Evolutionary conservation across 2,888 invertebrate genomes (phyloP).

Genomic region (Meteorus colon): DNA sequence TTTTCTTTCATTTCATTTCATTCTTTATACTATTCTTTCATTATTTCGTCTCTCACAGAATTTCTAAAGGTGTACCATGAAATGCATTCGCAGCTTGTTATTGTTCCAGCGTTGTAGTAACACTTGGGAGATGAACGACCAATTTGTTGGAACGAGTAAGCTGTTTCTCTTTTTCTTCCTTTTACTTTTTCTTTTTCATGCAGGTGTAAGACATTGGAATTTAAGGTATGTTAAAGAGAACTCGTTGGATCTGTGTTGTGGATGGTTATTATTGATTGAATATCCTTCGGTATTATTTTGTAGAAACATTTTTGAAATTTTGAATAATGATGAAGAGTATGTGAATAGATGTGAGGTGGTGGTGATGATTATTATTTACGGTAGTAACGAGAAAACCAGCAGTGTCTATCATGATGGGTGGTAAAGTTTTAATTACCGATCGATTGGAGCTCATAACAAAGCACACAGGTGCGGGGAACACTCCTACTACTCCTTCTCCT

Average conservation of each 20-base stretch:
- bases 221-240: background rate
- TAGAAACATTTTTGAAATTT: background rate
- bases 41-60: background rate
- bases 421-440: constrained; percentile 62
- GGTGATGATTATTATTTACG: background rate
- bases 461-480: background rate
- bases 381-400: constrained; percentile 46
- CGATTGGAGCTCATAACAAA: background rate
- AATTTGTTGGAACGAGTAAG: constrained; percentile 34
- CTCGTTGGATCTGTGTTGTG: background rate
- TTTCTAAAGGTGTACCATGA: constrained; percentile 22
- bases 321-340: background rate
- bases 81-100: constrained; percentile 25
- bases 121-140: constrained; percentile 24
- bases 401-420: constrained; percentile 61
- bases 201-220: background rate
- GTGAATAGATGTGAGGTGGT: background rate
- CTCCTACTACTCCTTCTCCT: background rate
- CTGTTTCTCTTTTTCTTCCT: constrained; percentile 7
- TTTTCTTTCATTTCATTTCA: constrained; percentile 14
- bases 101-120: constrained; percentile 13
- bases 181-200: background rate
- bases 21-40: constrained; percentile 18
- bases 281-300: background rate
- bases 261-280: background rate